Evolutionary conservation across 2,888 invertebrate species (phyloP).

Genomic region (Encarsia formosa): DNA sequence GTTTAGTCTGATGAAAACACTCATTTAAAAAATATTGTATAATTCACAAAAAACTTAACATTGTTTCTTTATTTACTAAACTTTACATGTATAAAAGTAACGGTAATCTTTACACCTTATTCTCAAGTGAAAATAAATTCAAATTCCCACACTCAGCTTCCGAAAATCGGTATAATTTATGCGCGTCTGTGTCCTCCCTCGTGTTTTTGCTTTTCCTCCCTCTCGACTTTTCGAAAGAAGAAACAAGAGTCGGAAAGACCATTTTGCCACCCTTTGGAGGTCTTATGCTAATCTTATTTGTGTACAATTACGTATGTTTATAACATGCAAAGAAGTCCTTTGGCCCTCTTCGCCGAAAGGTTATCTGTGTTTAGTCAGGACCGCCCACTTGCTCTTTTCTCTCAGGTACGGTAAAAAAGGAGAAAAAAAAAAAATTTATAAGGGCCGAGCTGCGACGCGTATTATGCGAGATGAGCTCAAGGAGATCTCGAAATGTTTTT

Average conservation of each 20-base stretch:
- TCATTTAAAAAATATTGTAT: too few species aligned
- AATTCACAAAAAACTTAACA: too few species aligned
- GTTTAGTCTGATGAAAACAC: too few species aligned
- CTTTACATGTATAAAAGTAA: too few species aligned
- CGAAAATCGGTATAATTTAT: too few species aligned
- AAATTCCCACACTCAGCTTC: too few species aligned
- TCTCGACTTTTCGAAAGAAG: too few species aligned
- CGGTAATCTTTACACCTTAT: too few species aligned
- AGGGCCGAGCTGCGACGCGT: constrained; percentile 4
- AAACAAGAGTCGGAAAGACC: not conserved
- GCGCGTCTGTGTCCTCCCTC: too few species aligned
- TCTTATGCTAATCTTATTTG: constrained; percentile 52
- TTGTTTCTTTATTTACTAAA: too few species aligned
- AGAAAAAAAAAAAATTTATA: constrained; percentile 24
- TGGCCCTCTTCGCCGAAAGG: constrained; percentile 32
- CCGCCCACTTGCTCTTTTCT: constrained; percentile 24
- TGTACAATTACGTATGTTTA: constrained; percentile 52
- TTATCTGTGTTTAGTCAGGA: constrained; percentile 53
- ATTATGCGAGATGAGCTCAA: not conserved
- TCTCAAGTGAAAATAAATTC: too few species aligned
- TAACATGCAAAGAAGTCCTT: constrained; percentile 51
- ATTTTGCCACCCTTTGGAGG: constrained; percentile 4
- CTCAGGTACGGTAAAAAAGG: constrained; percentile 19
- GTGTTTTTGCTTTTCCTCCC: too few species aligned
- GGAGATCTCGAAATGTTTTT: constrained; percentile 8